Base-by-base conservation (phyloP, 2,113 vertebrate genomes). In the Turnix velox region DNA sequence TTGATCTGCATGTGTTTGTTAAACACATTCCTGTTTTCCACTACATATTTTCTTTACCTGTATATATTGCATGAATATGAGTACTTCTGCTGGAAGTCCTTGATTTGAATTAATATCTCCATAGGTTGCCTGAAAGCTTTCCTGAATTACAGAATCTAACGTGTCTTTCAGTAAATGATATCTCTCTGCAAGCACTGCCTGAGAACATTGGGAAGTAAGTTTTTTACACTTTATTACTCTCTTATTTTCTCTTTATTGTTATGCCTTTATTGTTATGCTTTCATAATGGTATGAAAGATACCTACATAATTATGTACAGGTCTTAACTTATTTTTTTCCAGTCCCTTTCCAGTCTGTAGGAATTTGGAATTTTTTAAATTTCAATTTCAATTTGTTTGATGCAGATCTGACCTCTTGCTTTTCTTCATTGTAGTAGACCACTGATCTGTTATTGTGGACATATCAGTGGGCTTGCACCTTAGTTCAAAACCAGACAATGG, bases 171-270 rank as follows among this genome's bases (percentile, higher is more conserved):
- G 98, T 99, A 96, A 99, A 99, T 96, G 99, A 99, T 97, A 99
- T 99, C 98, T 99, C 99, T 55, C 97, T 99, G 92, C 99, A 99
- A 96, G 97, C 96, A 88, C 98, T 99, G 97, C 99, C 99, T 95
- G 99, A 99, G 67, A 99, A 99, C 97, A 99, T 99, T 96, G 99
- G 99, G 96, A 99, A 99, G 99, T 99, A 98, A 99, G 99, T 98
- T 61, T 66, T 78, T 77, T 69, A 30, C 61, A 40, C 39, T 78
- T 92, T 10, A 61, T 92, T 88, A 40, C 23, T 88, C 28, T 45
- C n/a, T 42, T 71, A 14, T 65, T 86, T 87, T 82, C 45, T 76
- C 6, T 49, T 90, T 54, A 13, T 55, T 67, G 12, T 71, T 93
- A 28, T 2, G 1, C 5, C 27, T n/a, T n/a, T 79, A 4, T 7